Evolutionary conservation across 2,797 vertebrate genomes (phyloP).

Genomic region (Melanotaenia maccullochi): DNA sequence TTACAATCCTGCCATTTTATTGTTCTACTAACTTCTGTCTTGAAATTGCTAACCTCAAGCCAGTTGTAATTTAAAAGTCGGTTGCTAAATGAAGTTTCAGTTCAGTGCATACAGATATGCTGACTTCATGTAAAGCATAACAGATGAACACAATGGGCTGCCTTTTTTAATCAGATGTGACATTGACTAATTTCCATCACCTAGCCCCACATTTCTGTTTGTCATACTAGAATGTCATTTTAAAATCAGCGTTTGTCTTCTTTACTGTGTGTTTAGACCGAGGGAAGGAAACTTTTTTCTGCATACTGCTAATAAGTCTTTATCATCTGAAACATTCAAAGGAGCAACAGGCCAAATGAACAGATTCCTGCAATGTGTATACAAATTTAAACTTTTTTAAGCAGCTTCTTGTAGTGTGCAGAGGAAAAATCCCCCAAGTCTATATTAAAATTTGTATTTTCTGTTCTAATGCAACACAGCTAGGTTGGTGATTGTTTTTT

Average conservation of each 20-base stretch:
- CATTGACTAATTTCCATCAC: not conserved
- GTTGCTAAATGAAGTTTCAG: not conserved
- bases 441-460: not conserved
- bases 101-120: not conserved
- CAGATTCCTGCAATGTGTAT: not conserved
- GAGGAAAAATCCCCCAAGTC: constrained; percentile 50
- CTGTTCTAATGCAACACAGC: constrained; percentile 24
- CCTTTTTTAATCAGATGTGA: not conserved
- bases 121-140: not conserved
- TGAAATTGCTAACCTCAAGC: not conserved
- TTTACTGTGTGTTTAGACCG: constrained; percentile 22
- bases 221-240: constrained; percentile 6
- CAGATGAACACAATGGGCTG: not conserved
- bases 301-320: constrained; percentile 20
- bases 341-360: not conserved
- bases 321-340: constrained; percentile 12
- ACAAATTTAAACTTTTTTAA: not conserved
- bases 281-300: constrained; percentile 28
- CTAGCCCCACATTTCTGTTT: constrained; percentile 15
- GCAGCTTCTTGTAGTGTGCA: constrained; percentile 20
- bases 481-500: not conserved
- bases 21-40: constrained; percentile 1
- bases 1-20: not conserved
- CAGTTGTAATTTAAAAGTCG: constrained; percentile 1
- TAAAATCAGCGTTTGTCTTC: constrained; percentile 5